Evolutionary conservation across 2,888 invertebrate genomes (phyloP), one percentile per base, ranked within the genome.

Genomic region (Cosmopolites sordidus): DNA sequence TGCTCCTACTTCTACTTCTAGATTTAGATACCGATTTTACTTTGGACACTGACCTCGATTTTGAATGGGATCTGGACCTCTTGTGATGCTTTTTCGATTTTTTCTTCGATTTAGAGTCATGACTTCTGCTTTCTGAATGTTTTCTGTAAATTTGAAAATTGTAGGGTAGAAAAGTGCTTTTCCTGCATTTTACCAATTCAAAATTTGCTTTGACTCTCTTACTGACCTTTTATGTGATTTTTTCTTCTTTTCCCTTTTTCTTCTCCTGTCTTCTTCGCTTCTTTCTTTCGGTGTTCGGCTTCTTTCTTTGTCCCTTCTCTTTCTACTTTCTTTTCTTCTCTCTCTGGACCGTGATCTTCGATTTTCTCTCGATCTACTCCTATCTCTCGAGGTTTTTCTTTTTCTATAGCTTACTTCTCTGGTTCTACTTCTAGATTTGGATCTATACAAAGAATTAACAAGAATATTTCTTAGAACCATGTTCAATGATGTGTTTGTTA

Each of bases 151-250:
- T n/a, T n/a, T n/a, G n/a, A n/a, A n/a, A n/a, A n/a, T n/a, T n/a
- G n/a, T n/a, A n/a, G n/a, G n/a, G n/a, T n/a, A n/a, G n/a, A n/a
- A n/a, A n/a, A n/a, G n/a, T n/a, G n/a, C n/a, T n/a, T n/a, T n/a
- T n/a, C n/a, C 17, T 29, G 17, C 16, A 39, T 12, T 9, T 15
- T 37, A 41, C 1, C 1, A 6, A 48, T n/a, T n/a, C n/a, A n/a
- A n/a, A n/a, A n/a, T n/a, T n/a, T n/a, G n/a, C n/a, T n/a, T n/a
- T n/a, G n/a, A n/a, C n/a, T n/a, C n/a, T n/a, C n/a, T n/a, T n/a
- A n/a, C 67, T 63, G 65, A 78, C 78, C 78, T 75, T 70, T 75
- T 77, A 60, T 75, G 75, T 2, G 75, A 73, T 54, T 73, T 77
- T 57, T 76, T 78, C 66, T 75, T 77, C 58, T 75, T 77, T 12